Evolutionary conservation across 2,113 vertebrate species (phyloP).

Genomic region (Cephalopterus ornatus): DNA sequence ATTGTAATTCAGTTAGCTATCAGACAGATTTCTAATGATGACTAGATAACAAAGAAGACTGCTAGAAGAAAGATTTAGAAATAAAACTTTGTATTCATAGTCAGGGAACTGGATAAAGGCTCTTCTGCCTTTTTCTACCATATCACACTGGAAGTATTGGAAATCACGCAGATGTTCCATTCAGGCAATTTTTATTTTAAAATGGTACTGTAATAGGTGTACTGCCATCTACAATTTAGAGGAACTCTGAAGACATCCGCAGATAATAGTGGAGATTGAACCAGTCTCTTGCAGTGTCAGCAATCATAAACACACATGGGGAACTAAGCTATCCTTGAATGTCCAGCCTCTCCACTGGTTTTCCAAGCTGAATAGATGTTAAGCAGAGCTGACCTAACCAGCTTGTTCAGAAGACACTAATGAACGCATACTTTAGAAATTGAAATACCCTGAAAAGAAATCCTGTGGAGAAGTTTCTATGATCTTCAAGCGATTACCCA

Average conservation of each 20-base stretch:
- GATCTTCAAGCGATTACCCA: not conserved
- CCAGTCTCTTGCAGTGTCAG: not conserved
- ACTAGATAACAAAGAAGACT: not conserved
- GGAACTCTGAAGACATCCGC: not conserved
- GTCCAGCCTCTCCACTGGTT: not conserved
- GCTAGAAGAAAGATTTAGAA: not conserved
- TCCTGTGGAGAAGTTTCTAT: not conserved
- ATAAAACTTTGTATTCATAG: not conserved
- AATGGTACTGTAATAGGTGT: not conserved
- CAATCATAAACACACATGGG: not conserved
- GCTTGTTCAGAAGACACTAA: not conserved
- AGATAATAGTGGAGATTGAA: not conserved
- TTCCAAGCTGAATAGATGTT: not conserved
- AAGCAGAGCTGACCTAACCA: not conserved
- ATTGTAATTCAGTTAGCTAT: not conserved
- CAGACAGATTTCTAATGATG: not conserved
- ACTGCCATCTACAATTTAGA: not conserved
- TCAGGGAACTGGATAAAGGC: not conserved
- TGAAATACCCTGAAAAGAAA: not conserved
- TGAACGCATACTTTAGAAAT: not conserved
- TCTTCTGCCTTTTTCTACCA: not conserved
- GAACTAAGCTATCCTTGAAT: not conserved
- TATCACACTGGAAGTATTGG: not conserved
- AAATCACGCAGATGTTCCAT: not conserved
- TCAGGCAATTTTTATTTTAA: not conserved